Percentiles rank a stretch among this genome's conserved stretches.
Evolutionary conservation across 92 coral and sea anemone genomes (phyloP).

Genomic region (Pocillopora meandrina): DNA sequence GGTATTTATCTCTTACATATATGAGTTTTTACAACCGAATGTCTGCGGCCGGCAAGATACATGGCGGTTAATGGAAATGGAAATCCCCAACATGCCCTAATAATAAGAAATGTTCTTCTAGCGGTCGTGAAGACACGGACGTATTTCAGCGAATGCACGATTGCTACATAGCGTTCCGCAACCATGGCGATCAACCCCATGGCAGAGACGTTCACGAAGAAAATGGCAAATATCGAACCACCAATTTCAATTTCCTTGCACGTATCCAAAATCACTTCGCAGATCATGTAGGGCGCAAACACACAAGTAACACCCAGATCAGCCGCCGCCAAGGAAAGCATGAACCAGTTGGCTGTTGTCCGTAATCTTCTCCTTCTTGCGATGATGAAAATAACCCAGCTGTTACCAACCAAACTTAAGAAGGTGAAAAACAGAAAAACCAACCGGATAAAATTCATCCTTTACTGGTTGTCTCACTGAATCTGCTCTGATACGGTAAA

Average conservation of each 20-base stretch:
- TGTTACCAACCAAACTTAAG: background rate
- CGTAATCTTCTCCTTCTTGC: background rate
- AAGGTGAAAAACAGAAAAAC: no score
- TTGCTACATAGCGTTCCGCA: conserved; percentile 12
- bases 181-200: conserved; percentile 3
- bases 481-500: no score
- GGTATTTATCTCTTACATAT: no score
- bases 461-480: no score
- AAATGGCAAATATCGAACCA: background rate
- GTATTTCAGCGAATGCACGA: conserved; percentile 17
- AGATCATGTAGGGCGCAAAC: no score
- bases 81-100: conserved; percentile 9
- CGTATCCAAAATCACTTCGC: background rate
- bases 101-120: background rate
- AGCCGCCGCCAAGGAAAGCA: background rate
- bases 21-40: background rate
- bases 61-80: conserved; percentile 2
- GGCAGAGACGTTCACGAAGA: background rate
- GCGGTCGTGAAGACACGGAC: background rate
- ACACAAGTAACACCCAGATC: conserved; percentile 21
- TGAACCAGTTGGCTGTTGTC: conserved; percentile 7
- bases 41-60: background rate
- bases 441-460: no score
- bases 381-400: conserved; percentile 14
- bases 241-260: no score